Base-by-base conservation (phyloP, 2,888 invertebrate species). In the Dryobotodes eremita region DNA sequence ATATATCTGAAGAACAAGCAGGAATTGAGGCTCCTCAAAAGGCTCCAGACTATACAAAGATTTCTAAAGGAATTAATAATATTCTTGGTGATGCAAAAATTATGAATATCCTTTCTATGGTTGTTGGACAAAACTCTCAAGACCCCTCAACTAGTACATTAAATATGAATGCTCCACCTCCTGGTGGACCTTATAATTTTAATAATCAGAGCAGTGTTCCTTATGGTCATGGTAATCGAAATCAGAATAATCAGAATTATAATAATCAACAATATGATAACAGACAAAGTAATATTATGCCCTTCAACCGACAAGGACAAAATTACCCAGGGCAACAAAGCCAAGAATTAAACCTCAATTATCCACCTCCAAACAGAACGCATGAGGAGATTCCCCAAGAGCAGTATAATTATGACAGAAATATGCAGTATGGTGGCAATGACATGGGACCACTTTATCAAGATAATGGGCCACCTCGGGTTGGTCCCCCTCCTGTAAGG, bases 1-100 rank as follows among this genome's bases (percentile, higher is more conserved):
- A 96, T 80, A 95, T 96, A 62, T 94, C 94, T 82, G 94, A 92
- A 76, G 89, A 88, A 48, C 75, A 77, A 59, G 64, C 79, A 48
- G 59, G 50, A 72, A 66, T 26, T 59, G 62, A 75, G 46, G 46
- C 46, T 46, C 10, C 6, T 46, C 46, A 46, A 71, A 84, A 86
- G 71, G 91, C 89, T 79, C 97, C 96, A 59, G 97, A 97, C 91
- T 97, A 97, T 86, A 97, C 97, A 69, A 97, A 95, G n/a, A 97
- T 97, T 85, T 97, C 97, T 7, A 97, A 97, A 90, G 97, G 97
- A 53, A 97, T 98, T 75, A 97, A 97, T 89, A 97, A 95, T 80
- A 97, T 98, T 86, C 94, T 98, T 69, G 97, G 97, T 23, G 97
- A 98, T 95, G 97, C 97, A 87, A 97, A 97, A 92, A 95, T 98